Conservation (phyloP, 2,797 vertebrate genomes). For the Liparis tanakae region DNA sequence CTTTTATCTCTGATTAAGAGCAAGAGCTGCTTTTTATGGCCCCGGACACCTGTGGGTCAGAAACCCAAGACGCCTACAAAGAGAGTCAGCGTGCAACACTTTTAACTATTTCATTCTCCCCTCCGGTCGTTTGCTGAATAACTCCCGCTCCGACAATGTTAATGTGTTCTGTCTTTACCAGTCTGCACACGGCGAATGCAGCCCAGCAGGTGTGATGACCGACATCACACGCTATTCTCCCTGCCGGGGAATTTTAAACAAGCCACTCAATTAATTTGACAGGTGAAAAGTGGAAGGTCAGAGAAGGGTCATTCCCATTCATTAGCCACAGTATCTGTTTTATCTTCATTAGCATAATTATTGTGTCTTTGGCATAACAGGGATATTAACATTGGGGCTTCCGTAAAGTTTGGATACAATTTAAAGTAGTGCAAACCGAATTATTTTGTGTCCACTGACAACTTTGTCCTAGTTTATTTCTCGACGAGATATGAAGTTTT, state of each 20-base stretch:
- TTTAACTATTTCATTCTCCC: conserved; percentile 56
- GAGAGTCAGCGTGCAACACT: conserved; percentile 42
- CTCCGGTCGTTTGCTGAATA: conserved; percentile 22
- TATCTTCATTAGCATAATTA: conserved; percentile 45
- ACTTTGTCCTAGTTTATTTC: conserved; percentile 28
- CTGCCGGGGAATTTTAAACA: conserved; percentile 34
- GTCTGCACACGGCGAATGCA: conserved; percentile 2
- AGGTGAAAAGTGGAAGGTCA: conserved; percentile 31
- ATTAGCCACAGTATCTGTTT: conserved; percentile 42
- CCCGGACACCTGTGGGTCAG: conserved; percentile 65
- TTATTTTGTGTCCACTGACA: conserved; percentile 28
- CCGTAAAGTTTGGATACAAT: conserved; percentile 32
- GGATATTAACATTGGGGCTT: conserved; percentile 22
- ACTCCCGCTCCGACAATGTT: conserved; percentile 24
- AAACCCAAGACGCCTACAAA: conserved; percentile 68
- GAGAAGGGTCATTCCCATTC: conserved; percentile 55
- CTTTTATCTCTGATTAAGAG: conserved; percentile 67
- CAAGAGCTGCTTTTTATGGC: conserved; percentile 54
- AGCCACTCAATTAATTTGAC: conserved; percentile 55
- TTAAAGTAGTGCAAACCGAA: conserved; percentile 30
- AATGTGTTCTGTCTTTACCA: conserved; percentile 36
- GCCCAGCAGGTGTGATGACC: conserved; percentile 54
- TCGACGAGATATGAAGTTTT: conserved; percentile 34
- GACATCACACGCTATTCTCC: conserved; percentile 49
- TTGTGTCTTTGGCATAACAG: conserved; percentile 42